Conservation (phyloP, 2,888 invertebrate species). For the Exocentrus adspersus region DNA sequence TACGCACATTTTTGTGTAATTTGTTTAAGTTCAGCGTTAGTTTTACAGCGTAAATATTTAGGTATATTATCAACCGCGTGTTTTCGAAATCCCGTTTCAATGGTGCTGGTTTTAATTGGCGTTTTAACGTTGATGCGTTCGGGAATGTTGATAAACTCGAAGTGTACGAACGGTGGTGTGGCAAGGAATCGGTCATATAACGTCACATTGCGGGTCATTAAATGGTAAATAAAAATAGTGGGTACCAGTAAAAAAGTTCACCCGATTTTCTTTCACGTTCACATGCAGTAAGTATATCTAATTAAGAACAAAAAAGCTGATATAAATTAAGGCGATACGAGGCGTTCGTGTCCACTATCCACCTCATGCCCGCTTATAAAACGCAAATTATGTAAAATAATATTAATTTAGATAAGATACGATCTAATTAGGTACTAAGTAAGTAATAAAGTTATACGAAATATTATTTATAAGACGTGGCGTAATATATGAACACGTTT, state of each 20-base stretch:
- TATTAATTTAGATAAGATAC: not conserved
- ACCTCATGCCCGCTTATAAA: not conserved
- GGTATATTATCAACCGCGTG: not conserved
- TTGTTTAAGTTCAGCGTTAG: not conserved
- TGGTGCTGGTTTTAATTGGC: not conserved
- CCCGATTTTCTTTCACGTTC: no score
- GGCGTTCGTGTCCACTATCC: not conserved
- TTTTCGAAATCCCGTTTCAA: not conserved
- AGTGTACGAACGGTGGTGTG: no score
- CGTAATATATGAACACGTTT: not conserved
- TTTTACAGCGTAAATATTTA: not conserved
- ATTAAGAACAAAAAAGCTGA: no score
- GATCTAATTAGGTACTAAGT: slow-evolving; percentile 1
- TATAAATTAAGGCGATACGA: not conserved
- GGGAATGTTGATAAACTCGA: not conserved
- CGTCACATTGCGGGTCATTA: no score
- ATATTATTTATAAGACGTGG: not conserved
- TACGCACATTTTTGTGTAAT: not conserved
- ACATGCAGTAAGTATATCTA: no score
- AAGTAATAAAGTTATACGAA: not conserved
- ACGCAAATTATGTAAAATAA: slow-evolving; percentile 1
- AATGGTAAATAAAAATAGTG: no score
- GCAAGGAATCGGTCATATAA: no score
- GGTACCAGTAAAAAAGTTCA: no score
- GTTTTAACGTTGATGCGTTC: not conserved